phyloP scores from a whole-genome alignment of 2,888 invertebrate genomes.

The Scotopteryx bipunctaria region DNA sequence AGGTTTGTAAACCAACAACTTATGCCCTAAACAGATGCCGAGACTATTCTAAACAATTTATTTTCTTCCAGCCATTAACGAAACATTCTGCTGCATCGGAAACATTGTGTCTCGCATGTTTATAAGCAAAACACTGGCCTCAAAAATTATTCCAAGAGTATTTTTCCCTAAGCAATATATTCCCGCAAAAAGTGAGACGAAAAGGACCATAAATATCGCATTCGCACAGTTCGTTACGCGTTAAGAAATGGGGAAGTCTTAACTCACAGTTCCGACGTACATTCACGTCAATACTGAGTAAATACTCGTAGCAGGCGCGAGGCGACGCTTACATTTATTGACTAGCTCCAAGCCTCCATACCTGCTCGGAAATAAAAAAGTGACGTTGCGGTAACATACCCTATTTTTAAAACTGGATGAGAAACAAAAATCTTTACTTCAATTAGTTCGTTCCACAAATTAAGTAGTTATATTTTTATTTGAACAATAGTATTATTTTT shows the following conservation, averaged over 20 bases:
- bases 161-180: slow-evolving; percentile 45
- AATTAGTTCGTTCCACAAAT: no score
- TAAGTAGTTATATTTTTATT: no score
- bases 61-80: not conserved
- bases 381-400: not conserved
- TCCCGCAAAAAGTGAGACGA: slow-evolving; percentile 47
- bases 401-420: no score
- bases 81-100: slow-evolving; percentile 1
- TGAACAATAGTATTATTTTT: no score
- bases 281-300: slow-evolving; percentile 23
- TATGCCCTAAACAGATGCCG: slow-evolving; percentile 18
- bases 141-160: slow-evolving; percentile 34
- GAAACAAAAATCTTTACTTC: no score
- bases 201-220: slow-evolving; percentile 50
- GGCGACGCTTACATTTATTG: slow-evolving; percentile 12
- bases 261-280: slow-evolving; percentile 39
- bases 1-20: not conserved
- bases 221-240: slow-evolving; percentile 54
- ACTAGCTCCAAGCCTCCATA: slow-evolving; percentile 10
- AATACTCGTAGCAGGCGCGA: slow-evolving; percentile 14
- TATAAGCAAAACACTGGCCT: slow-evolving; percentile 39
- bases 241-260: slow-evolving; percentile 45
- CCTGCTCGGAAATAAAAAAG: not conserved
- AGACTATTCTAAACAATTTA: not conserved
- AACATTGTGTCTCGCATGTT: slow-evolving; percentile 6